Base-by-base conservation (phyloP, 2,888 invertebrate species). In the Oeneis ivallda region DNA sequence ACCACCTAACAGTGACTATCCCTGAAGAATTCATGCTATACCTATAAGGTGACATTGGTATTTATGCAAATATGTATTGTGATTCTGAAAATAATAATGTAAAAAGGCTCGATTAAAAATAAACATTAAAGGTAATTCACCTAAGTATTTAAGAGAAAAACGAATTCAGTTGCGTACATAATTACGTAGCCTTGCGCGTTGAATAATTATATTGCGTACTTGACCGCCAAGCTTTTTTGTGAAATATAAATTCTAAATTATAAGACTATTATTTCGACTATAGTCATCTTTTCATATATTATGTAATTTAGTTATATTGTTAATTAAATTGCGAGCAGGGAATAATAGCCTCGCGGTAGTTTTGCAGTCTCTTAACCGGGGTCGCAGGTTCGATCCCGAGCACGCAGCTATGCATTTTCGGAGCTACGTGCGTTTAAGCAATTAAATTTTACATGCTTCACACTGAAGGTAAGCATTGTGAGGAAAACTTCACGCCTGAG, bases 131-230 rank as follows among this genome's bases (percentile, higher is more conserved):
- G 47, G 15, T 15, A 15, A 47, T 8, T 17, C 8, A 47, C 47
- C 47, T 47, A 2, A 5, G 47, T 47, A 47, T 7, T 47, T 17
- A n/a, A n/a, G 9, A 9, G 17, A 8, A 47, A 47, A 47, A 17
- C 15, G 7, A 47, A 47, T 47, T 7, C 15, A 17, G 47, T 47
- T 4, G 15, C 8, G 17, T 47, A 47, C 15, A 47, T 17, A 47
- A 17, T 47, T 47, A 47, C 1, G 47, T 15, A 15, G 47, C 47
- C 47, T 17, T 47, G 47, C 15, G 47, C 17, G 47, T 47, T 15
- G 47, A 47, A 47, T 47, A 45, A 45, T 47, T 47, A n/a, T 47
- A n/a, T n/a, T 47, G 47, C 17, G 47, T 47, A 47, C 47, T 47
- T 47, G 47, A 47, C 47, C 47, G 41, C 41, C 17, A 6, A 13